phyloP scores from a whole-genome alignment of 2,888 invertebrate species.

The Tiliacea citrago region DNA sequence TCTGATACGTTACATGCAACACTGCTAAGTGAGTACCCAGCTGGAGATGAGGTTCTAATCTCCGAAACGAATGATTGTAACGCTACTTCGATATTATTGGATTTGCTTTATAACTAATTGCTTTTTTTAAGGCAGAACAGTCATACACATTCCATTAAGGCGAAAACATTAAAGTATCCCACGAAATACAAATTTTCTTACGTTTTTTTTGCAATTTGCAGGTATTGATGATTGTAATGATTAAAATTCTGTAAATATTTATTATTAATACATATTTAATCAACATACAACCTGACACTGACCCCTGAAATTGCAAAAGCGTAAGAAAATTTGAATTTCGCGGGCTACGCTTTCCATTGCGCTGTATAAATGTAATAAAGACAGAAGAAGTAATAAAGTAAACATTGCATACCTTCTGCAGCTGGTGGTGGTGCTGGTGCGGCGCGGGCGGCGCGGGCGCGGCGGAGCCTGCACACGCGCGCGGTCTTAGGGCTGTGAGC shows the following conservation, averaged over 20 bases:
- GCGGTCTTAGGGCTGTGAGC: constrained; percentile 64
- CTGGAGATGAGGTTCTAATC: too few species aligned
- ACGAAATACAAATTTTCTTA: background rate
- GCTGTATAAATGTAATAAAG: background rate
- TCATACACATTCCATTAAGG: background rate
- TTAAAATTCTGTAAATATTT: background rate
- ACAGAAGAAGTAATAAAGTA: background rate
- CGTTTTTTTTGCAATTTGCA: background rate
- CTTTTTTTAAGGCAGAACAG: background rate
- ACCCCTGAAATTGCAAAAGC: background rate
- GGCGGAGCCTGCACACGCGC: constrained; percentile 60
- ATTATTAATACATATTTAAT: too few species aligned
- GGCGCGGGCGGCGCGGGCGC: constrained; percentile 68
- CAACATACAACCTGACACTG: background rate
- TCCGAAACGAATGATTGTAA: background rate
- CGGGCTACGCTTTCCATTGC: background rate
- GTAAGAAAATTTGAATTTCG: background rate
- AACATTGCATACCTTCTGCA: constrained; percentile 78
- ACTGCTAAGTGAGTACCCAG: too few species aligned
- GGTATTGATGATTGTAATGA: background rate
- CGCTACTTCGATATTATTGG: background rate
- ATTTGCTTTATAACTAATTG: background rate
- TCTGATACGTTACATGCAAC: too few species aligned
- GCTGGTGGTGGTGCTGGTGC: constrained; percentile 76
- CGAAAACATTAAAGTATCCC: background rate